phyloP scores from a whole-genome alignment of 2,888 invertebrate species.

The Drosophila atroscutellata region DNA sequence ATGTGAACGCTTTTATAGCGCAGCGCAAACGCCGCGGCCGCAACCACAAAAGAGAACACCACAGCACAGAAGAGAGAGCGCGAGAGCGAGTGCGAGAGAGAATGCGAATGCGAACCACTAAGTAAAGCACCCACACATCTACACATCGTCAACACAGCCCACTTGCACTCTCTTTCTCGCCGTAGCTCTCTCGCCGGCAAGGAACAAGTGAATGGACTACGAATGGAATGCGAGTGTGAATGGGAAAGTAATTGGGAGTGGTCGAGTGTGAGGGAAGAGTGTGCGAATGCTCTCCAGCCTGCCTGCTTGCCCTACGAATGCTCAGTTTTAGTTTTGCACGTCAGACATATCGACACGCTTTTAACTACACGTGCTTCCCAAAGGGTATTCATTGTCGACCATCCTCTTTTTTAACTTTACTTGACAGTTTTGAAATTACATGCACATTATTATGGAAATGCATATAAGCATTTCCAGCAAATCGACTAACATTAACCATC shows the following conservation, averaged over 20 bases:
- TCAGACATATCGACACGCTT: conserved; percentile 3
- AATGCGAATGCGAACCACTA: conserved; percentile 20
- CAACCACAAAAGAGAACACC: conserved; percentile 32
- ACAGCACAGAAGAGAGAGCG: conserved; percentile 5
- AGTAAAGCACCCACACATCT: conserved; percentile 46
- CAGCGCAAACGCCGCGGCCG: conserved; percentile 23
- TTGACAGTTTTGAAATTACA: conserved; percentile 16
- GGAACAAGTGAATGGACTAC: conserved; percentile 43
- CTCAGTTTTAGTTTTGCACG: not conserved
- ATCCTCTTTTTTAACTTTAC: not conserved
- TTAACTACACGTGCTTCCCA: not conserved
- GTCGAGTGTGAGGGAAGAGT: conserved; percentile 20
- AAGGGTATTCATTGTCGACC: conserved; percentile 15
- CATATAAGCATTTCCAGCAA: conserved; percentile 7
- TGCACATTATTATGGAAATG: not conserved
- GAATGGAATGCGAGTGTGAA: conserved; percentile 19
- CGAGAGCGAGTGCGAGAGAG: conserved; percentile 17
- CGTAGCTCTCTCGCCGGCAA: conserved; percentile 31
- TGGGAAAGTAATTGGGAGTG: conserved; percentile 23
- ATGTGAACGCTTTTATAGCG: conserved; percentile 66
- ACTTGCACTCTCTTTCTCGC: conserved; percentile 15
- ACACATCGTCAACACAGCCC: not conserved
- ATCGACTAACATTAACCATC: conserved; percentile 14
- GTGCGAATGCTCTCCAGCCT: conserved; percentile 18
- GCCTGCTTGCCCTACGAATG: conserved; percentile 16